Conservation (phyloP, 92 coral and sea anemone genomes). For the Porites divaricata region DNA sequence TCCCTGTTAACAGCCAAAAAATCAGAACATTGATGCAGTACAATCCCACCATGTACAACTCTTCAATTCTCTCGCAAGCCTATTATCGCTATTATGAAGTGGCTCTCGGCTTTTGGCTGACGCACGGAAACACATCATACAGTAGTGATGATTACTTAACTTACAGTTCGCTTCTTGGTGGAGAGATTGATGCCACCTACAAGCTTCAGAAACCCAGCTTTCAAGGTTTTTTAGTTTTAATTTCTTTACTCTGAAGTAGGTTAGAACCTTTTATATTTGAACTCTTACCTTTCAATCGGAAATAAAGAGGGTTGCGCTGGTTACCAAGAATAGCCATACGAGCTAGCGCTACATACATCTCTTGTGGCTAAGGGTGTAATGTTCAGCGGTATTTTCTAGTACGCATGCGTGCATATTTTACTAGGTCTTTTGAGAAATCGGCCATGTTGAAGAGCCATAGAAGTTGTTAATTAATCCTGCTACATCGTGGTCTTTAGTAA, state of each 20-base stretch:
- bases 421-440: no score
- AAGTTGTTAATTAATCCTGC: no score
- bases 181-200: slow-evolving; percentile 64
- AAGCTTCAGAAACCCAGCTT: slow-evolving; percentile 47
- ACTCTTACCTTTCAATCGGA: not conserved
- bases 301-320: not conserved
- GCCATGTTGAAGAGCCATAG: no score
- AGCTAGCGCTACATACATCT: no score
- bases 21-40: slow-evolving; percentile 70
- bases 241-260: no score
- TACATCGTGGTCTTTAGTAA: no score
- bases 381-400: no score
- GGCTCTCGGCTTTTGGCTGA: slow-evolving; percentile 83
- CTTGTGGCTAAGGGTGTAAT: no score
- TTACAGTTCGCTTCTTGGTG: slow-evolving; percentile 73
- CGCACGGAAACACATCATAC: slow-evolving; percentile 77
- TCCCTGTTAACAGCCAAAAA: slow-evolving; percentile 73
- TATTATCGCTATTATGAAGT: slow-evolving; percentile 92
- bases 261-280: not conserved
- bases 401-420: no score
- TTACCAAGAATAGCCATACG: no score
- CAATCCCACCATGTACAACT: slow-evolving; percentile 74
- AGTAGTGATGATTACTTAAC: slow-evolving; percentile 60
- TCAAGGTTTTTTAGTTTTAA: slow-evolving; percentile 44
- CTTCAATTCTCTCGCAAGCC: slow-evolving; percentile 64